Conservation (phyloP, 2,797 vertebrate species). For the Valencia hispanica region DNA sequence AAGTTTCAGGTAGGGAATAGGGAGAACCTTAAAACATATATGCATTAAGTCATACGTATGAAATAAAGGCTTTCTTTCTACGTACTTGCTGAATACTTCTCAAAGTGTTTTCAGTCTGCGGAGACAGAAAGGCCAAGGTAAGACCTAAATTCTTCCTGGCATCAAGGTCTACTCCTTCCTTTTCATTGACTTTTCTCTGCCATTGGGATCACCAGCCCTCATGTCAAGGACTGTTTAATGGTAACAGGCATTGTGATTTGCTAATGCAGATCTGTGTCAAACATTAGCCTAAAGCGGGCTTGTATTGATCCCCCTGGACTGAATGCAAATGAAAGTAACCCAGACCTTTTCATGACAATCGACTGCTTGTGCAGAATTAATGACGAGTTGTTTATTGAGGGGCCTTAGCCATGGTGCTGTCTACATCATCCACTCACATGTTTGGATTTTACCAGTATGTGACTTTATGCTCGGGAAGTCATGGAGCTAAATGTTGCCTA, state of each 20-base stretch:
- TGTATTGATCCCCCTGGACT: constrained; percentile 53
- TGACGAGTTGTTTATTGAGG: constrained; percentile 10
- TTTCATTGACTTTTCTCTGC: neutral
- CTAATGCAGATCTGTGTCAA: constrained; percentile 59
- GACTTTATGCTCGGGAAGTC: constrained; percentile 24
- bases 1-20: no score
- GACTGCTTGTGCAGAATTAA: constrained; percentile 38
- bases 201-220: neutral
- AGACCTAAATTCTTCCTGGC: no score
- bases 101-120: no score
- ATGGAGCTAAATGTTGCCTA: constrained; percentile 56
- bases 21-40: no score
- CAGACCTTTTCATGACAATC: constrained; percentile 57
- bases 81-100: no score
- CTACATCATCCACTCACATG: constrained; percentile 5
- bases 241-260: constrained; percentile 23
- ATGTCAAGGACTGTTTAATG: constrained; percentile 22
- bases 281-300: constrained; percentile 47
- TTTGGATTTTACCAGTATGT: neutral
- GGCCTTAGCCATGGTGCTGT: neutral
- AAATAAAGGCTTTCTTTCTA: no score
- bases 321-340: constrained; percentile 47
- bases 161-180: neutral
- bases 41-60: no score
- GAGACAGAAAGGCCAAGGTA: no score